These are phyloP conservation scores for Betta splendens DNA, from an alignment of 2,797 vertebrate species.

Conservation along the genomic window DNA sequence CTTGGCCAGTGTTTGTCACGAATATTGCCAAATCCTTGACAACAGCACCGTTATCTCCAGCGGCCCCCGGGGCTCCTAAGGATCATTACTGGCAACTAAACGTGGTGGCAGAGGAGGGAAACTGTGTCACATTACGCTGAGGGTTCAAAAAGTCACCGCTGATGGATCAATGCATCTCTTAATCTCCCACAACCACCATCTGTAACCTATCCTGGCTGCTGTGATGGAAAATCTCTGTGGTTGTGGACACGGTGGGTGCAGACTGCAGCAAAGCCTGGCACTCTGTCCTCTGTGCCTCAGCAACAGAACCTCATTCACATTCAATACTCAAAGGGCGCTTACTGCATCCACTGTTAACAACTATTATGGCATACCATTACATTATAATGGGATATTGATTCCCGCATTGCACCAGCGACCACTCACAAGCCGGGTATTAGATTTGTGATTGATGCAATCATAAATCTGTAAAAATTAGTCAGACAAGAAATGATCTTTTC, in stretches of 20 bases:
- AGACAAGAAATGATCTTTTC: no score
- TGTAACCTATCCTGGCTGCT: slow-evolving; percentile 35
- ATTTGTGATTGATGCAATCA: slow-evolving; percentile 52
- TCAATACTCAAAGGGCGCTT: slow-evolving; percentile 21
- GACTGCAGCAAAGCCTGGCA: slow-evolving; percentile 28
- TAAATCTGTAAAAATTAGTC: slow-evolving; percentile 59
- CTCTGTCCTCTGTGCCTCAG: slow-evolving; percentile 14
- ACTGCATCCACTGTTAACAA: slow-evolving; percentile 29
- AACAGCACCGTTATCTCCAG: slow-evolving; percentile 7
- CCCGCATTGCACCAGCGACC: slow-evolving; percentile 36
- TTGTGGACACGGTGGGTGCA: slow-evolving; percentile 17
- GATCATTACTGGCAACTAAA: slow-evolving; percentile 42
- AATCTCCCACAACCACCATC: slow-evolving; percentile 46
- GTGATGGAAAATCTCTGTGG: slow-evolving; percentile 30
- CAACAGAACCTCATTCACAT: slow-evolving; percentile 25
- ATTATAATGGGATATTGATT: slow-evolving; percentile 61
- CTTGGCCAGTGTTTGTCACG: background rate
- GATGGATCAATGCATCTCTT: slow-evolving; percentile 41
- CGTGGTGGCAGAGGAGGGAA: slow-evolving; percentile 11
- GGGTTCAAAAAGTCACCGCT: slow-evolving; percentile 39
- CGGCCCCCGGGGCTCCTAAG: slow-evolving; percentile 5
- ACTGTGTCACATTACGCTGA: slow-evolving; percentile 20
- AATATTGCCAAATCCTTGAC: slow-evolving; percentile 5
- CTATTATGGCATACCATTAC: slow-evolving; percentile 43
- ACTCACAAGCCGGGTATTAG: slow-evolving; percentile 27